A percentile compares a stretch with the other conserved stretches of the same genome.
phyloP scores from a whole-genome alignment of 2,888 invertebrate genomes.

The Leucozona laternaria region DNA sequence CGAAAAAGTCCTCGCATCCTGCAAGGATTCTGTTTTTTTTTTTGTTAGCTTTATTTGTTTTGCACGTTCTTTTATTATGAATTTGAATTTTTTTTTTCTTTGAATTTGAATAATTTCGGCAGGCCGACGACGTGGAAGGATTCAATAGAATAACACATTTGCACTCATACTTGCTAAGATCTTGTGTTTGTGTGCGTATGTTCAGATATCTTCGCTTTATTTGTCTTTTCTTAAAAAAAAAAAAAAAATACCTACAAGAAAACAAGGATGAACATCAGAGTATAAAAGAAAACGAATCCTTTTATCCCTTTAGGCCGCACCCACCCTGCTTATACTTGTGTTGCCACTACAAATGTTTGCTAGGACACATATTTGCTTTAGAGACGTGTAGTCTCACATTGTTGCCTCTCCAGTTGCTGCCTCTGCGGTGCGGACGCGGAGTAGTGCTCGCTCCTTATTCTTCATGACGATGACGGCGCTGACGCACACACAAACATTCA shows the following conservation, averaged over 20 bases:
- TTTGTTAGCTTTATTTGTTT: conserved; percentile 29
- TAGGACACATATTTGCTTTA: conserved; percentile 73
- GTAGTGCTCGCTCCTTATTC: conserved; percentile 16
- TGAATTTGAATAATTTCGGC: conserved; percentile 72
- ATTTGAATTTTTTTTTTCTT: conserved; percentile 38
- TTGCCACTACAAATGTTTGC: conserved; percentile 75
- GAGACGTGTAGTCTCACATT: conserved; percentile 68
- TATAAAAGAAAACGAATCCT: conserved; percentile 61
- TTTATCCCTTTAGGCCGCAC: conserved; percentile 75
- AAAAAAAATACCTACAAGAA: conserved; percentile 35
- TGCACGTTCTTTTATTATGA: conserved; percentile 62
- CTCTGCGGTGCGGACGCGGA: no score
- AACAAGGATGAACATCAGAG: conserved; percentile 42
- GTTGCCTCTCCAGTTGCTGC: conserved; percentile 52
- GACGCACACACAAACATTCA: conserved; percentile 24
- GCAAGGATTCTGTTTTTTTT: conserved; percentile 62
- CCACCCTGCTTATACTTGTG: conserved; percentile 69
- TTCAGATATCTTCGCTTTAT: conserved; percentile 41
- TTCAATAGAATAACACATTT: conserved; percentile 63
- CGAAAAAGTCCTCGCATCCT: conserved; percentile 71
- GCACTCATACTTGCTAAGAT: neutral
- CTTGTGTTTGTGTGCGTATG: conserved; percentile 14
- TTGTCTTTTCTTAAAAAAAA: neutral
- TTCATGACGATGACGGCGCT: conserved; percentile 11
- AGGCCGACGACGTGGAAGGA: conserved; percentile 63